These are phyloP conservation scores for Agriotes lineatus DNA, from an alignment of 2,888 invertebrate genomes.

Conservation along the genomic window DNA sequence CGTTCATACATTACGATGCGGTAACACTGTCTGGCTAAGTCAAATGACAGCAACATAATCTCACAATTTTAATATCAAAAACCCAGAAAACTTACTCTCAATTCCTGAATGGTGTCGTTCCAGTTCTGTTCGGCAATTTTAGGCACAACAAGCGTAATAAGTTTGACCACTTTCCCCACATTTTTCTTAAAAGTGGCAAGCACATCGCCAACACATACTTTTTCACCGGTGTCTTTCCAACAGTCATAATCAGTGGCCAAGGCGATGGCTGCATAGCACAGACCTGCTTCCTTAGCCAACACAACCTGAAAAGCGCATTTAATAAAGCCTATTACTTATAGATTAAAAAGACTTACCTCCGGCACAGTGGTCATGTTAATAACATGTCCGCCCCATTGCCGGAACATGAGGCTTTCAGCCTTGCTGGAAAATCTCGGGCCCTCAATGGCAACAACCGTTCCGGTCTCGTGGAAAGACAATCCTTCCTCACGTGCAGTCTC, in stretches of 20 bases:
- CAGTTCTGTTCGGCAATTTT: slow-evolving; percentile 80
- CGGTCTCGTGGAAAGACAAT: slow-evolving; percentile 70
- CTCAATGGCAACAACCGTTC: slow-evolving; percentile 86
- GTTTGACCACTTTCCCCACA: slow-evolving; percentile 79
- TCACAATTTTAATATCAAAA: no score
- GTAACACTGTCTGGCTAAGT: no score
- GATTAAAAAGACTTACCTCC: no score
- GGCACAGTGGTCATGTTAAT: slow-evolving; percentile 98
- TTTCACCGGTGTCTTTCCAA: slow-evolving; percentile 83
- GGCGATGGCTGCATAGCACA: slow-evolving; percentile 92
- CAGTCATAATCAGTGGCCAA: slow-evolving; percentile 99
- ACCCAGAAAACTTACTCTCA: slow-evolving; percentile 69
- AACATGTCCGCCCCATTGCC: slow-evolving; percentile 89
- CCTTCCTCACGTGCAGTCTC: slow-evolving; percentile 73
- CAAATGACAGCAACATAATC: no score
- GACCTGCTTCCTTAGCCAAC: slow-evolving; percentile 93
- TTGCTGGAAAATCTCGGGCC: slow-evolving; percentile 93
- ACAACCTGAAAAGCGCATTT: slow-evolving; percentile 85
- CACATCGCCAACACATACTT: slow-evolving; percentile 82
- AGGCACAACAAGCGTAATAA: slow-evolving; percentile 79
- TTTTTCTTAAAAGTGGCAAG: slow-evolving; percentile 83
- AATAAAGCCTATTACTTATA: no score
- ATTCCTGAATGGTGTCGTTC: slow-evolving; percentile 73
- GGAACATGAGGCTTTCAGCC: slow-evolving; percentile 91
- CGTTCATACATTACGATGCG: no score